A percentile compares a stretch with the other conserved stretches of the same genome.
These are phyloP conservation scores for Heliconius ismenius DNA, from an alignment of 2,888 invertebrate genomes.

Conservation along the genomic window DNA sequence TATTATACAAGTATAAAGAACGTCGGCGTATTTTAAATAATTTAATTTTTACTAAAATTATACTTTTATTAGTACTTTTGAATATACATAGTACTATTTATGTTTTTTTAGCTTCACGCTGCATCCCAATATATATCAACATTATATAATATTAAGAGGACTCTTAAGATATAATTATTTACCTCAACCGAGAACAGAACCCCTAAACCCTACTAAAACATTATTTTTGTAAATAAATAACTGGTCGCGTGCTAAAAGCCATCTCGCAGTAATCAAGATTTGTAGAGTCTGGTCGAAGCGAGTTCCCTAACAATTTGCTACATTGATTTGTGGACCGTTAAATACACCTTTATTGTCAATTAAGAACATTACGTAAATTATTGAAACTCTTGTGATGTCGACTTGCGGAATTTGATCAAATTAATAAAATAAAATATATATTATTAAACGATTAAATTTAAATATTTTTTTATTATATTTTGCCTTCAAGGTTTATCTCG, in stretches of 20 bases:
- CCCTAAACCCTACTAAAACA: not conserved
- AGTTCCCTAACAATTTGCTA: constrained; percentile 51
- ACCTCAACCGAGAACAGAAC: not conserved
- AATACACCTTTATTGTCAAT: constrained; percentile 58
- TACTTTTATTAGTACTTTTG: too few species aligned
- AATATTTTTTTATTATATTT: too few species aligned
- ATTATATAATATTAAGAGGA: too few species aligned
- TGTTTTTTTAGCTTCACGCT: too few species aligned
- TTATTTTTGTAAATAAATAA: not conserved
- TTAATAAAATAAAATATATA: not conserved
- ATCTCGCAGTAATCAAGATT: constrained; percentile 69
- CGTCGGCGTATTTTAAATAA: too few species aligned
- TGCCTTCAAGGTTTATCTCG: too few species aligned
- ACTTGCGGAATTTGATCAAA: not conserved
- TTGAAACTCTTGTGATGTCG: constrained; percentile 5
- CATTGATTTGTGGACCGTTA: constrained; percentile 63
- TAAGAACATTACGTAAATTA: constrained; percentile 48
- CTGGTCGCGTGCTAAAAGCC: constrained; percentile 61
- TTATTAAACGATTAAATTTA: not conserved
- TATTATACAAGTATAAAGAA: too few species aligned
- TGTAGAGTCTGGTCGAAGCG: constrained; percentile 50
- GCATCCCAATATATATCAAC: too few species aligned
- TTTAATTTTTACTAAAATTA: too few species aligned
- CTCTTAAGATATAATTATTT: too few species aligned
- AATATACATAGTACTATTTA: too few species aligned